Evolutionary conservation across 2,888 invertebrate species (phyloP).

Genomic region (Chloroclystis v-ata): DNA sequence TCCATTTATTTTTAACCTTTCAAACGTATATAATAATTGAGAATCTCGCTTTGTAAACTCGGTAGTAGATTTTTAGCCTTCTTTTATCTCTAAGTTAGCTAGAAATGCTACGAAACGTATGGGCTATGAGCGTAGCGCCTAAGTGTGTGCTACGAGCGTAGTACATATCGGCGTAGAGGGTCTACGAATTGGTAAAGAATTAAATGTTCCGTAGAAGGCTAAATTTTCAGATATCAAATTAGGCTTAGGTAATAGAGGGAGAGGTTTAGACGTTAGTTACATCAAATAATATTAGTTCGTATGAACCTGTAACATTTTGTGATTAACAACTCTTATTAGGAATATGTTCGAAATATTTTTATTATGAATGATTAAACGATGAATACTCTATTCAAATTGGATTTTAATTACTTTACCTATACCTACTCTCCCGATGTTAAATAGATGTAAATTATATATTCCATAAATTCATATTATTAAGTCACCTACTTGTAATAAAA

Average conservation of each 20-base stretch:
- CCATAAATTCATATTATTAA: too few species aligned
- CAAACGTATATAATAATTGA: constrained; percentile 11
- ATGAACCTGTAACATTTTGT: constrained; percentile 37
- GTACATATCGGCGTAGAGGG: too few species aligned
- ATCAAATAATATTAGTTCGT: constrained; percentile 28
- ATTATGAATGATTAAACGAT: constrained; percentile 29
- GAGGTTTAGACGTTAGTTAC: constrained; percentile 43
- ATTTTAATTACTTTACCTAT: constrained; percentile 12
- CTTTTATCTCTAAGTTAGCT: background rate
- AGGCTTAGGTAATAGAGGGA: constrained; percentile 38
- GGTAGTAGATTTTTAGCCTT: constrained; percentile 7
- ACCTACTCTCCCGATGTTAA: too few species aligned
- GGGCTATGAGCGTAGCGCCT: background rate
- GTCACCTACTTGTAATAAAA: too few species aligned
- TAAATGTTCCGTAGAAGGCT: background rate
- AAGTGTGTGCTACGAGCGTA: constrained; percentile 2
- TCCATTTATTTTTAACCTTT: constrained; percentile 14
- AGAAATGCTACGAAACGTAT: background rate
- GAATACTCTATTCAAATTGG: constrained; percentile 16
- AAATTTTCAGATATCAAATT: constrained; percentile 16
- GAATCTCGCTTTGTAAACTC: constrained; percentile 15
- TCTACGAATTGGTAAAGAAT: constrained; percentile 2
- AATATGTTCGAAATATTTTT: constrained; percentile 31
- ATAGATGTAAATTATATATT: too few species aligned
- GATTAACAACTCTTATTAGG: constrained; percentile 23